phyloP scores from a whole-genome alignment of 2,113 vertebrate species.

The Coracopsis vasa region DNA sequence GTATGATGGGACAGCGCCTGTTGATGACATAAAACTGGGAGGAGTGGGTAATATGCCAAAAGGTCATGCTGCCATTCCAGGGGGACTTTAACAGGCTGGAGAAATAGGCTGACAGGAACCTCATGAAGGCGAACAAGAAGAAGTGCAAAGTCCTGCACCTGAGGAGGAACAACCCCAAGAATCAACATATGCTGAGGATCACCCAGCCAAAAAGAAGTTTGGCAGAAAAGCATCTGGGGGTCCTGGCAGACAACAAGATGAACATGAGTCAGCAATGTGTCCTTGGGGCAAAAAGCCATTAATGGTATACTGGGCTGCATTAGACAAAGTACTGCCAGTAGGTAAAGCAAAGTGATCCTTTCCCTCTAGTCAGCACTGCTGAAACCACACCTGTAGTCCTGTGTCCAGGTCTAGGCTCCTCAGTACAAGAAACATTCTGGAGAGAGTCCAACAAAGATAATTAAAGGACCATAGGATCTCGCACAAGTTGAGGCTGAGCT shows the following conservation, averaged over 20 bases:
- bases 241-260: neutral
- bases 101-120: neutral
- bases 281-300: neutral
- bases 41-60: neutral
- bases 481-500: neutral
- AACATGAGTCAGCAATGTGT: neutral
- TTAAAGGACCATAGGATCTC: neutral
- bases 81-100: neutral
- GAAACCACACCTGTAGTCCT: neutral
- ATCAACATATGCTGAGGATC: neutral
- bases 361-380: neutral
- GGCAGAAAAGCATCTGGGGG: neutral
- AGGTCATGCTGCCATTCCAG: neutral
- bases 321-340: neutral
- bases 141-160: neutral
- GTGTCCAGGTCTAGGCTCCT: neutral
- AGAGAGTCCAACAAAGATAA: neutral
- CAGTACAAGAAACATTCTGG: neutral
- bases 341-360: neutral
- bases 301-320: neutral
- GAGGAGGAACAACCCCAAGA: neutral
- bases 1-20: neutral
- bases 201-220: neutral
- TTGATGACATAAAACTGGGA: neutral
- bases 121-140: neutral